phyloP scores from a whole-genome alignment of 2,888 invertebrate genomes.

The Chaetogeoica ovagalla region DNA sequence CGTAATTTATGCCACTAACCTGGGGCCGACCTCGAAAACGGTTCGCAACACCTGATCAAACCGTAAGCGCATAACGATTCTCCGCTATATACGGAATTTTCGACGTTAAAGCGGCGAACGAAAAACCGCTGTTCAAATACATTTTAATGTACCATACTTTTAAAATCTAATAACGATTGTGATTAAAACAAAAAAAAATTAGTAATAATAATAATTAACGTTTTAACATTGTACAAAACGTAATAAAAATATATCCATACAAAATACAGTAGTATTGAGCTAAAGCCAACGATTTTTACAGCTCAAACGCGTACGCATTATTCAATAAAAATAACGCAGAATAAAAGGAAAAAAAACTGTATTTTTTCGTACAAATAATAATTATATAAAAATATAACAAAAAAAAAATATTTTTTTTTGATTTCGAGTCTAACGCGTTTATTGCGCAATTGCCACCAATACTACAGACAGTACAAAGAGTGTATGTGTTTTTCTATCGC shows the following conservation, averaged over 20 bases:
- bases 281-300: background rate
- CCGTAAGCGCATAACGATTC: slow-evolving; percentile 34
- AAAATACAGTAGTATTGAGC: background rate
- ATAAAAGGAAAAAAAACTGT: too few species aligned
- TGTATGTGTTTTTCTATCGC: too few species aligned
- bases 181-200: background rate
- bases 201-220: too few species aligned
- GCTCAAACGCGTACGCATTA: too few species aligned
- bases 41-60: slow-evolving; percentile 51
- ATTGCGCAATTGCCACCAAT: too few species aligned
- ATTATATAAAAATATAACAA: too few species aligned
- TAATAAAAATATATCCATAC: background rate
- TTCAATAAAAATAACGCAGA: too few species aligned
- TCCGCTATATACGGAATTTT: slow-evolving; percentile 3
- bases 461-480: too few species aligned
- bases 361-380: too few species aligned
- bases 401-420: too few species aligned
- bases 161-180: background rate
- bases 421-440: too few species aligned
- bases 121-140: slow-evolving; percentile 33
- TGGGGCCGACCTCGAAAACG: slow-evolving; percentile 40
- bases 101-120: slow-evolving; percentile 6
- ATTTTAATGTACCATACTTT: background rate
- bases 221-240: background rate
- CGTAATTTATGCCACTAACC: slow-evolving; percentile 42